Evolutionary conservation across 53 echinoderm and acorn worm genomes (phyloP).

Genomic region (Patiria pectinifera): DNA sequence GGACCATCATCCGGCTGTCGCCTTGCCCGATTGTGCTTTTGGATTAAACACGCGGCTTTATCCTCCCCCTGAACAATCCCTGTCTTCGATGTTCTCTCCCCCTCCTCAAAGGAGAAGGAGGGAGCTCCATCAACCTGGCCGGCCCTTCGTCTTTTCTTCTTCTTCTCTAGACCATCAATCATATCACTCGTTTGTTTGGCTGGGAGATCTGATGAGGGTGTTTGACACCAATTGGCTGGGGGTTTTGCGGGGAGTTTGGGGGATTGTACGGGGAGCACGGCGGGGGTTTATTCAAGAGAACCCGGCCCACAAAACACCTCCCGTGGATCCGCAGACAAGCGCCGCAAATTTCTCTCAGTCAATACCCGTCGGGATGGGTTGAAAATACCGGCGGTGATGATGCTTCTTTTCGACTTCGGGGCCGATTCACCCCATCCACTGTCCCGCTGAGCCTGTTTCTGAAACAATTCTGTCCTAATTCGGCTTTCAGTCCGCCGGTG

Average conservation of each 20-base stretch:
- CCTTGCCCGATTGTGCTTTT: slow-evolving; percentile 49
- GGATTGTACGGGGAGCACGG: background rate
- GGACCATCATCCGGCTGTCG: slow-evolving; percentile 31
- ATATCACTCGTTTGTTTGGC: slow-evolving; percentile 37
- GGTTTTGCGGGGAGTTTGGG: background rate
- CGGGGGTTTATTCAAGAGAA: background rate
- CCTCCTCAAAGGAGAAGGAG: background rate
- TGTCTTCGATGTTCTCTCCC: background rate
- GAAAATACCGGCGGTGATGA: background rate
- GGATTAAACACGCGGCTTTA: slow-evolving; percentile 31
- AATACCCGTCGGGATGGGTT: slow-evolving; percentile 20
- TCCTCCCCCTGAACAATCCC: slow-evolving; percentile 40
- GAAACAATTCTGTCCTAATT: slow-evolving; percentile 1
- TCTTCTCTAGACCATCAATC: slow-evolving; percentile 31
- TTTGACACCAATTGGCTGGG: background rate
- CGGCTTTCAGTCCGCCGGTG: background rate
- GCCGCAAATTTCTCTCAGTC: slow-evolving; percentile 42
- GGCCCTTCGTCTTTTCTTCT: background rate
- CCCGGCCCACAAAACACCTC: slow-evolving; percentile 33
- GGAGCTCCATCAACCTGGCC: background rate
- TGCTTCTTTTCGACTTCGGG: too few species aligned
- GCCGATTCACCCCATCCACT: background rate
- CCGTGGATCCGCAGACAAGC: slow-evolving; percentile 41
- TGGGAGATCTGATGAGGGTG: slow-evolving; percentile 38
- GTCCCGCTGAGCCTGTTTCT: background rate